Base-by-base conservation (phyloP, 2,888 invertebrate species). In the Serrognathus titanus region DNA sequence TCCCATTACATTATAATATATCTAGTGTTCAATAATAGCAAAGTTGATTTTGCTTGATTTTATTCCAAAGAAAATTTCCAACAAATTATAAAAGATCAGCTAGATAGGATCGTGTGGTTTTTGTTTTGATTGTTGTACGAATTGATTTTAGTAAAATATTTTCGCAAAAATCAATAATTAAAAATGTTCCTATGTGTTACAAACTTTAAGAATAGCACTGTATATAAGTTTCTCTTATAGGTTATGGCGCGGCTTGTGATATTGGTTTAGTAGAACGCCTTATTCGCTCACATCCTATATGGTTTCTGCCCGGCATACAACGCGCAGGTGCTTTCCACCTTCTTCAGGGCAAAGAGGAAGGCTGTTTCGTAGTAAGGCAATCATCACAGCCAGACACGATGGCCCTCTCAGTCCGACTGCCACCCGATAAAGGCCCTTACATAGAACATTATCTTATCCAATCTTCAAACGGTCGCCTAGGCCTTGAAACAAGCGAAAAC, bases 401-500 rank as follows among this genome's bases (percentile, higher is more conserved):
- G 94, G 97, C 97, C 40, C 86, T 97, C 64, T 94, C 94, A 48
- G 94, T 97, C 47, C 88, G 95, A 9, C 81, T 94, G 61, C 93
- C 94, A 1, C 85, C 87, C 13, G 90, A 90, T 69, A 92, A 90
- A 70, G 92, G 93, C 1, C 92, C 93, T 7, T 94, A 94, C 78
- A 94, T 96, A 71, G 96, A 97, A 75, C 97, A 97, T 79, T 97
- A 97, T 81, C 85, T 97, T 69, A 93, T 97, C 66, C 95, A 95
- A 78, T 89, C 92, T 11, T 83, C 87, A 48, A 85, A 83, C 41
- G 89, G 90, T 51, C 48, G 52, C n/a, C 83, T 96, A 61, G 91
- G 92, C 51, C 83, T 97, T 65, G 96, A 97, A 79, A 95, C 95
- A 57, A 96, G 96, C 37, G 90, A 92, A 71, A 93, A 95, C 78